Evolutionary conservation across 1,140 invertebrate species (phyloP).

Genomic region (Berghia stephanieae): DNA sequence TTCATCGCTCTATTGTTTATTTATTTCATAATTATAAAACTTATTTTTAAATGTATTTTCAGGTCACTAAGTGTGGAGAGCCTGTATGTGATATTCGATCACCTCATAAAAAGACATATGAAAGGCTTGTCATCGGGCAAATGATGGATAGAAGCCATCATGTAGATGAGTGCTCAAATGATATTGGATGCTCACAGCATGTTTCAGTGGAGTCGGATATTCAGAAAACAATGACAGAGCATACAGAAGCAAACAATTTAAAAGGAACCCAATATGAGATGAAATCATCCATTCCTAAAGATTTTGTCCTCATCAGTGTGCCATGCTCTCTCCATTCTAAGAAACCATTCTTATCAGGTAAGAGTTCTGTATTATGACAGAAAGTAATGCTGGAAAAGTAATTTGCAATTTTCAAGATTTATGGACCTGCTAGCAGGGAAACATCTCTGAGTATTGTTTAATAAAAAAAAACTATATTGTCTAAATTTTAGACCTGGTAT

Average conservation of each 20-base stretch:
- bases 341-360: constrained; percentile 80
- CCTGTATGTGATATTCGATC: constrained; percentile 77
- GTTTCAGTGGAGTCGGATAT: neutral
- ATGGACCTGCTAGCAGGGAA: too few species aligned
- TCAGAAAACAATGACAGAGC: neutral
- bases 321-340: constrained; percentile 91
- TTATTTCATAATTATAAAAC: neutral
- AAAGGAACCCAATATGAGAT: neutral
- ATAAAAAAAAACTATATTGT: too few species aligned
- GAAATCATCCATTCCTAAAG: constrained; percentile 23
- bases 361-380: too few species aligned
- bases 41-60: constrained; percentile 32
- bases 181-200: too few species aligned
- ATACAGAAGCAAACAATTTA: neutral
- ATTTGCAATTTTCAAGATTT: too few species aligned
- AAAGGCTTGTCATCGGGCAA: constrained; percentile 76
- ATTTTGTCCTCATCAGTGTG: constrained; percentile 80
- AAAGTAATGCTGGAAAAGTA: too few species aligned
- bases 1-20: neutral
- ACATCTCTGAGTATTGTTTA: too few species aligned
- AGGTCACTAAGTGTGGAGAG: constrained; percentile 77
- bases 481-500: too few species aligned
- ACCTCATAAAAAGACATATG: constrained; percentile 86
- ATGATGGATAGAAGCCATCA: too few species aligned
- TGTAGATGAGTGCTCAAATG: too few species aligned